A percentile compares a stretch with the other conserved stretches of the same genome.
phyloP scores from a whole-genome alignment of 2,888 invertebrate genomes.

The Steromphala cineraria region DNA sequence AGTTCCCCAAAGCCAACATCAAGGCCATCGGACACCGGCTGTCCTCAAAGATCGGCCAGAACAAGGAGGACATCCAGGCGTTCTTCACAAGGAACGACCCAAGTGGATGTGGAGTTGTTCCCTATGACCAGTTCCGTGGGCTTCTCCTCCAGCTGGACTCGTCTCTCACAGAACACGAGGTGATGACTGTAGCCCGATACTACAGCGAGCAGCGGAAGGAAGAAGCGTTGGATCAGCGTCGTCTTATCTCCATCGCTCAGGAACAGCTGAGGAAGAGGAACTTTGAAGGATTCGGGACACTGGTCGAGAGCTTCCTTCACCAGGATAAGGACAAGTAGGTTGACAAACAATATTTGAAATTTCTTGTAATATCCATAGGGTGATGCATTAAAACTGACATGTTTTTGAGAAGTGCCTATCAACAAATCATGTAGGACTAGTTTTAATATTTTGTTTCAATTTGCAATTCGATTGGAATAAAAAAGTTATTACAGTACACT shows the following conservation, averaged over 20 bases:
- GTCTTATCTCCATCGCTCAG: conserved; percentile 68
- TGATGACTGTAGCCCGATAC: conserved; percentile 68
- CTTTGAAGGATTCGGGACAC: conserved; percentile 70
- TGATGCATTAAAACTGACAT: no score
- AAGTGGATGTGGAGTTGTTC: conserved; percentile 51
- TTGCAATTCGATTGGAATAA: no score
- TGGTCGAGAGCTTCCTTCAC: conserved; percentile 65
- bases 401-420: no score
- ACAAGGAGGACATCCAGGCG: conserved; percentile 61
- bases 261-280: conserved; percentile 72
- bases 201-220: conserved; percentile 58
- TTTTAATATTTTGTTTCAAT: no score
- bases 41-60: conserved; percentile 47
- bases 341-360: no score
- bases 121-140: conserved; percentile 60
- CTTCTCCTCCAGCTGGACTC: conserved; percentile 54
- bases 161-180: conserved; percentile 64
- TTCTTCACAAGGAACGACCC: conserved; percentile 68
- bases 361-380: no score
- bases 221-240: conserved; percentile 52
- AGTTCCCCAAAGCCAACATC: conserved; percentile 68
- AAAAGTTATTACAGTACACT: no score
- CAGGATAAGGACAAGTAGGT: conserved; percentile 68
- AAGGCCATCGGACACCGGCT: conserved; percentile 57
- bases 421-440: no score